phyloP scores from a whole-genome alignment of 2,888 invertebrate genomes.

The Deilephila elpenor region DNA sequence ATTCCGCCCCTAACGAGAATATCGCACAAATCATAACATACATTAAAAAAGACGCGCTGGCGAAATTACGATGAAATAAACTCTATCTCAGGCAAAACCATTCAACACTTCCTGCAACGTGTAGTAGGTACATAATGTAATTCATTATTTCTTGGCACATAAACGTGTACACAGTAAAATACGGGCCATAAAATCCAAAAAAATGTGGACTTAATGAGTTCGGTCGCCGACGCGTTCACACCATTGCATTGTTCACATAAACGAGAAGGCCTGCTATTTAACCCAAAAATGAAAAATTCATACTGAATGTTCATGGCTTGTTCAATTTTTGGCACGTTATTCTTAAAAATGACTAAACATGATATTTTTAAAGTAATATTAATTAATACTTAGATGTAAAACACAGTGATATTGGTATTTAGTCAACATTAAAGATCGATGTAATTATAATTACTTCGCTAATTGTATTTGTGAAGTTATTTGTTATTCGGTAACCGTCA shows the following conservation, averaged over 20 bases:
- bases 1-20: too few relatives aligned
- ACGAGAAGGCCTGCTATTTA: neutral
- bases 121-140: slow-evolving; percentile 1
- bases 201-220: slow-evolving; percentile 22
- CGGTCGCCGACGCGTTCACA: slow-evolving; percentile 9
- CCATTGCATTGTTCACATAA: slow-evolving; percentile 13
- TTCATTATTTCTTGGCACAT: slow-evolving; percentile 20
- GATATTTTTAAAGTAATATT: neutral
- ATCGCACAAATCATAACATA: neutral
- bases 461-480: too few relatives aligned
- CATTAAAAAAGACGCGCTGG: neutral
- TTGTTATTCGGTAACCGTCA: too few relatives aligned
- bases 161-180: slow-evolving; percentile 15
- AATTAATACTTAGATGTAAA: too few relatives aligned
- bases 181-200: slow-evolving; percentile 22
- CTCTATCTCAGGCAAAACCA: neutral
- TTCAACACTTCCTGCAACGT: neutral
- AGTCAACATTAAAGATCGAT: too few relatives aligned
- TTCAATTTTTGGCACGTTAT: neutral
- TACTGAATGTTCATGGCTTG: neutral
- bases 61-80: neutral
- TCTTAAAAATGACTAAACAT: neutral
- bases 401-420: too few relatives aligned
- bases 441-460: too few relatives aligned
- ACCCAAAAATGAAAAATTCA: neutral